A percentile compares a stretch with the other conserved stretches of the same genome.
Evolutionary conservation across 2,797 vertebrate species (phyloP).

Genomic region (Loris lydekkerianus): DNA sequence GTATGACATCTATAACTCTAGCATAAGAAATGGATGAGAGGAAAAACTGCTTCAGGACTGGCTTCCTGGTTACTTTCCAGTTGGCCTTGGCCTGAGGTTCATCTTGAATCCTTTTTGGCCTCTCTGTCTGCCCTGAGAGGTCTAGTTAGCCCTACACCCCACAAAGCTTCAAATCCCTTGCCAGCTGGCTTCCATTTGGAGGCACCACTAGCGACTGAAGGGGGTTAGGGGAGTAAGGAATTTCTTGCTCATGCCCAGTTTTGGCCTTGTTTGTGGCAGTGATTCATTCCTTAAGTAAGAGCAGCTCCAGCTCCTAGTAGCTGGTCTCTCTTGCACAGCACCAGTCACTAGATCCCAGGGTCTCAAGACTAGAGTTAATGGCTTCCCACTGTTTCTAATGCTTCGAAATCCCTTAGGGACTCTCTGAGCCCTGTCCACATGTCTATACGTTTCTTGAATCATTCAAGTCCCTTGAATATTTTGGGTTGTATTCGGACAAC

Average conservation of each 20-base stretch:
- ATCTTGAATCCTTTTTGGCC: neutral
- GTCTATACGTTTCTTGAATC: neutral
- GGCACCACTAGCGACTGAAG: neutral
- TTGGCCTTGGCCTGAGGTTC: neutral
- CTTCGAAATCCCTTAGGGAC: neutral
- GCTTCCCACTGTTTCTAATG: neutral
- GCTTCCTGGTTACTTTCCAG: neutral
- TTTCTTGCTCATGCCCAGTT: neutral
- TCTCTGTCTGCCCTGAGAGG: neutral
- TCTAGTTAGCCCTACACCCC: neutral
- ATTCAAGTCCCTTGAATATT: constrained; percentile 41
- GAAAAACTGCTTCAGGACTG: neutral
- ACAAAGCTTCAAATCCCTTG: constrained; percentile 2
- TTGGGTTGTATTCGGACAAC: neutral
- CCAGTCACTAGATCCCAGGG: neutral
- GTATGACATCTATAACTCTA: neutral
- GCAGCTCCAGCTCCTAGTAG: neutral
- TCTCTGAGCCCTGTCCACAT: neutral
- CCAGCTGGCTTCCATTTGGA: constrained; percentile 20
- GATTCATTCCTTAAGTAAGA: neutral
- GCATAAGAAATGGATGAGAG: neutral
- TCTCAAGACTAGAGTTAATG: neutral
- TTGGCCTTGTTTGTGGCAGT: neutral
- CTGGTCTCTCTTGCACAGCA: neutral
- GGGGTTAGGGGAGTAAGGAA: neutral